Evolutionary conservation across 2,797 vertebrate genomes (phyloP).

Genomic region (Enteromius radiatus): DNA sequence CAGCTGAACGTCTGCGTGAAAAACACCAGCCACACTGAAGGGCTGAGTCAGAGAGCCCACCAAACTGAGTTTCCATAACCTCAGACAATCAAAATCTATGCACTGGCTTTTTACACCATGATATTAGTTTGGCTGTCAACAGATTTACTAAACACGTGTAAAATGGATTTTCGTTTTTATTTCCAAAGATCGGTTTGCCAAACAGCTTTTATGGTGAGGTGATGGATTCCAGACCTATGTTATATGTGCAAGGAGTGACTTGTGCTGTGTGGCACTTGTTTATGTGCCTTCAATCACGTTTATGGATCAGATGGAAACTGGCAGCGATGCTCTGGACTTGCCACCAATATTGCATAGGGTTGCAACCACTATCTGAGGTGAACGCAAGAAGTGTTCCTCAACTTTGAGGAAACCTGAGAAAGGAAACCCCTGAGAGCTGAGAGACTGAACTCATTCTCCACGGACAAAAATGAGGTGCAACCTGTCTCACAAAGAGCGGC

Average conservation of each 20-base stretch:
- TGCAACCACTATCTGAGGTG: background rate
- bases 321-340: background rate
- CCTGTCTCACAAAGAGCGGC: constrained; percentile 18
- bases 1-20: background rate
- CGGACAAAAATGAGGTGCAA: constrained; percentile 13
- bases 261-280: constrained; percentile 63
- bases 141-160: constrained; percentile 47
- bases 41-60: constrained; percentile 18
- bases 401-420: constrained; percentile 23
- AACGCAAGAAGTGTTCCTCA: constrained; percentile 1
- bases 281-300: constrained; percentile 48
- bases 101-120: constrained; percentile 35
- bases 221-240: constrained; percentile 43
- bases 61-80: constrained; percentile 54
- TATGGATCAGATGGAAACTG: constrained; percentile 47
- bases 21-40: constrained; percentile 10
- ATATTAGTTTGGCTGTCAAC: constrained; percentile 54
- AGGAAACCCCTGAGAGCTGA: constrained; percentile 31
- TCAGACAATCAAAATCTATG: constrained; percentile 50
- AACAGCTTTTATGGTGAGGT: constrained; percentile 50
- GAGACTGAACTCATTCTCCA: constrained; percentile 39
- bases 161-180: constrained; percentile 46
- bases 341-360: background rate
- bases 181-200: constrained; percentile 50
- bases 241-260: constrained; percentile 28